A percentile compares a stretch with the other conserved stretches of the same genome.
Conservation (phyloP, 2,888 invertebrate species). For the Iphiclides podalirius region DNA sequence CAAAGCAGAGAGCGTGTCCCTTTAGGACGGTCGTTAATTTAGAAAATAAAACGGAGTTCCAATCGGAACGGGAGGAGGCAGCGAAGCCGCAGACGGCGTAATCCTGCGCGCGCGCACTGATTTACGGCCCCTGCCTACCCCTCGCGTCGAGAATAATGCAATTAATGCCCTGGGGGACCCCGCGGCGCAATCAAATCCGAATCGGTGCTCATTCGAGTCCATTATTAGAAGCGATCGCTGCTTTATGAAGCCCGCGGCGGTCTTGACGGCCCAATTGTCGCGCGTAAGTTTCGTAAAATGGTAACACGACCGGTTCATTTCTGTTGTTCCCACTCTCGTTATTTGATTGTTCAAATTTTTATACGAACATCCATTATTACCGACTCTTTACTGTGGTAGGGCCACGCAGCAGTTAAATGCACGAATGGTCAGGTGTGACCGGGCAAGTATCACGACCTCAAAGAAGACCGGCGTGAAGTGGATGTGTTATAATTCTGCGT, state of each 20-base stretch:
- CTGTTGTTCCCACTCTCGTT: too few species aligned
- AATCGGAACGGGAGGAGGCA: not conserved
- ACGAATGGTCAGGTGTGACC: too few species aligned
- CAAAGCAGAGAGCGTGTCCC: not conserved
- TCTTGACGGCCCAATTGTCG: too few species aligned
- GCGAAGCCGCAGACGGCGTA: constrained; percentile 6
- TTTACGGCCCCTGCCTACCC: constrained; percentile 13
- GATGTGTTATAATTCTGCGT: too few species aligned
- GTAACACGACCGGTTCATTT: too few species aligned
- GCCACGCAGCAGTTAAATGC: too few species aligned
- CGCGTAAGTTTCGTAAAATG: too few species aligned
- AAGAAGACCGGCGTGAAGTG: too few species aligned
- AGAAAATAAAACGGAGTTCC: not conserved
- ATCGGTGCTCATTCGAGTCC: constrained; percentile 15
- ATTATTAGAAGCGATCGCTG: constrained; percentile 13
- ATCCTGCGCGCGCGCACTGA: constrained; percentile 21
- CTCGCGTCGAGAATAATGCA: constrained; percentile 14
- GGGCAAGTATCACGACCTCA: too few species aligned
- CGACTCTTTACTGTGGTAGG: too few species aligned
- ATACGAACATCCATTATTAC: too few species aligned
- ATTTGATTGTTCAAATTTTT: too few species aligned
- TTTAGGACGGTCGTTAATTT: constrained; percentile 10
- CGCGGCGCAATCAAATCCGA: constrained; percentile 13
- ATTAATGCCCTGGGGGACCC: constrained; percentile 13
- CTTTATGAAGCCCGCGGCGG: constrained; percentile 5